Conservation (phyloP, 2,888 invertebrate species). For the Actias luna region DNA sequence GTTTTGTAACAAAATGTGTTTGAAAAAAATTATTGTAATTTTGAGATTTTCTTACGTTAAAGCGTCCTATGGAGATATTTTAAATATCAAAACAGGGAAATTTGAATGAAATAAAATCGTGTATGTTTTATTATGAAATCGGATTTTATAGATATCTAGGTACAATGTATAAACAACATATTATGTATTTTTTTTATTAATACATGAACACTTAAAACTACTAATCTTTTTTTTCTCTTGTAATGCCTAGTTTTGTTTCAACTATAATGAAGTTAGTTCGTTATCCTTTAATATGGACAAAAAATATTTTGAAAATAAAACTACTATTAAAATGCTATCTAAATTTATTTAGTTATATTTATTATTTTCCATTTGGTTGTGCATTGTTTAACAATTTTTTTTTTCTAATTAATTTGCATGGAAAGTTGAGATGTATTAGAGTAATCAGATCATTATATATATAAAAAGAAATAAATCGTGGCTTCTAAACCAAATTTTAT, state of each 20-base stretch:
- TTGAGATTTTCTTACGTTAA: no score
- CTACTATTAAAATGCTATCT: background rate
- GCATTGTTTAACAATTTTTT: no score
- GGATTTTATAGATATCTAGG: slow-evolving; percentile 20
- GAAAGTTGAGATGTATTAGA: no score
- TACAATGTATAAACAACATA: slow-evolving; percentile 10
- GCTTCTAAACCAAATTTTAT: background rate
- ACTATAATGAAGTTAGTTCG: slow-evolving; percentile 51
- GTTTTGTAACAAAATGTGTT: no score
- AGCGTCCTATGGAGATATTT: no score
- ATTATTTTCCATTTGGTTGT: no score
- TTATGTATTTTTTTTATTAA: slow-evolving; percentile 56
- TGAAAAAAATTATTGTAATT: no score
- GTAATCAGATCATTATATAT: no score
- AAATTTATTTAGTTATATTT: no score
- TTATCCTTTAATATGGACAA: slow-evolving; percentile 23
- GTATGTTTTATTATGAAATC: slow-evolving; percentile 19
- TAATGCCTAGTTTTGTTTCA: slow-evolving; percentile 53
- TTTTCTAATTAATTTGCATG: no score
- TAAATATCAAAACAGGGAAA: no score
- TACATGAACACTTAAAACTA: slow-evolving; percentile 54
- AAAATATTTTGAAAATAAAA: background rate
- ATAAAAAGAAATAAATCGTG: no score
- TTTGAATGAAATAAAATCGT: background rate
- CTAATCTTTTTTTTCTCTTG: slow-evolving; percentile 49